Percentiles rank a stretch among this genome's conserved stretches.
Evolutionary conservation across 2,888 invertebrate species (phyloP).

Genomic region (Cryptus viduatorius): DNA sequence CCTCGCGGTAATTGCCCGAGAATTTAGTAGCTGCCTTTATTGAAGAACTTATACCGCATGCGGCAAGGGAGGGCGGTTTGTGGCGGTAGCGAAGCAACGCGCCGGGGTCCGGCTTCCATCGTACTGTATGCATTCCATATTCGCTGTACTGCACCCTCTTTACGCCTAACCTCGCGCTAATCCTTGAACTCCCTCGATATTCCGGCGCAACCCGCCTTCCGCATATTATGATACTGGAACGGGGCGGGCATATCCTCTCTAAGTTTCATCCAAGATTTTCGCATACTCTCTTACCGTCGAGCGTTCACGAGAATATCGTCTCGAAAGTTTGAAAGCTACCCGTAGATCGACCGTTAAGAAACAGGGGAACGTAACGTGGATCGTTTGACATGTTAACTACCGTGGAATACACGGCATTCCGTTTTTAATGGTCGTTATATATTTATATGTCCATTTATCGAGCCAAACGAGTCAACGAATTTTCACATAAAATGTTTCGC

Average conservation of each 20-base stretch:
- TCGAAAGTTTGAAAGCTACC: constrained; percentile 37
- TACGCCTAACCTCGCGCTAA: constrained; percentile 44
- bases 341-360: not conserved
- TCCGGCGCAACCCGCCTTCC: constrained; percentile 38
- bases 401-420: too few relatives aligned
- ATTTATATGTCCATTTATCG: too few relatives aligned
- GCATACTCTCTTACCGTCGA: constrained; percentile 31
- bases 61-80: not conserved
- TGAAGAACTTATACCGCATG: constrained; percentile 53
- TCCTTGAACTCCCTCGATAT: constrained; percentile 57
- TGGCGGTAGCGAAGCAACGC: not conserved
- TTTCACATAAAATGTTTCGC: too few relatives aligned
- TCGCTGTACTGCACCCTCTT: constrained; percentile 23
- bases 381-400: too few relatives aligned
- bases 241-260: constrained; percentile 43
- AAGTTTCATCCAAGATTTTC: constrained; percentile 46
- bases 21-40: constrained; percentile 64
- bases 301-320: constrained; percentile 41
- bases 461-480: too few relatives aligned
- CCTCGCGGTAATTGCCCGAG: constrained; percentile 60
- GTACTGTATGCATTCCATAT: constrained; percentile 24
- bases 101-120: constrained; percentile 29
- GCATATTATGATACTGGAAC: constrained; percentile 50
- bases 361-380: too few relatives aligned
- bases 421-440: too few relatives aligned